phyloP scores from a whole-genome alignment of 2,888 invertebrate species.

The Plagodis pulveraria region DNA sequence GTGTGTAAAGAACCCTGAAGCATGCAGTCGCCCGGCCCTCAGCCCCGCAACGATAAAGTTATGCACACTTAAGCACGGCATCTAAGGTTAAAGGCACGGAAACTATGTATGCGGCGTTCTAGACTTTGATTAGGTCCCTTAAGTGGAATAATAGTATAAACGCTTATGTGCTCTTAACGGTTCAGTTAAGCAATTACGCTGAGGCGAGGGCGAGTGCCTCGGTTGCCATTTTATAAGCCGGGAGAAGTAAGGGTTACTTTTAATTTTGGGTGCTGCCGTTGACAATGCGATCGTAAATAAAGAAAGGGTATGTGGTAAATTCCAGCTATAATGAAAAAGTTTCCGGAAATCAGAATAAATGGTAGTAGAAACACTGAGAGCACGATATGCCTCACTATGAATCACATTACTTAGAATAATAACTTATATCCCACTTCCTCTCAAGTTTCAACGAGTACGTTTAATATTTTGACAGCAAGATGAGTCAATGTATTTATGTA shows the following conservation, averaged over 20 bases:
- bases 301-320: too few species aligned
- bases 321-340: too few species aligned
- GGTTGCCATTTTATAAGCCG: constrained; percentile 23
- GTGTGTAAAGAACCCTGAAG: constrained; percentile 24
- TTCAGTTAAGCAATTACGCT: constrained; percentile 34
- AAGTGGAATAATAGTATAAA: constrained; percentile 37
- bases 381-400: too few species aligned
- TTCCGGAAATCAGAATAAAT: too few species aligned
- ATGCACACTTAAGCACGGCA: constrained; percentile 62
- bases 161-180: constrained; percentile 32
- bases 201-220: constrained; percentile 19
- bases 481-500: constrained; percentile 37
- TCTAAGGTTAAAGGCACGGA: constrained; percentile 38
- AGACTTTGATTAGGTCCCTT: constrained; percentile 37
- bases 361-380: too few species aligned
- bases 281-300: too few species aligned
- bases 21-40: constrained; percentile 38
- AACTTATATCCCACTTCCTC: constrained; percentile 4
- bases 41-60: constrained; percentile 50
- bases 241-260: neutral
- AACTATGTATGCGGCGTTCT: constrained; percentile 31
- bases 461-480: constrained; percentile 10
- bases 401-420: neutral
- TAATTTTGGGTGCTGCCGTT: too few species aligned
- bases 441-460: constrained; percentile 3